These are phyloP conservation scores for Muscicapa adusta DNA, from an alignment of 2,113 vertebrate species.

Conservation along the genomic window DNA sequence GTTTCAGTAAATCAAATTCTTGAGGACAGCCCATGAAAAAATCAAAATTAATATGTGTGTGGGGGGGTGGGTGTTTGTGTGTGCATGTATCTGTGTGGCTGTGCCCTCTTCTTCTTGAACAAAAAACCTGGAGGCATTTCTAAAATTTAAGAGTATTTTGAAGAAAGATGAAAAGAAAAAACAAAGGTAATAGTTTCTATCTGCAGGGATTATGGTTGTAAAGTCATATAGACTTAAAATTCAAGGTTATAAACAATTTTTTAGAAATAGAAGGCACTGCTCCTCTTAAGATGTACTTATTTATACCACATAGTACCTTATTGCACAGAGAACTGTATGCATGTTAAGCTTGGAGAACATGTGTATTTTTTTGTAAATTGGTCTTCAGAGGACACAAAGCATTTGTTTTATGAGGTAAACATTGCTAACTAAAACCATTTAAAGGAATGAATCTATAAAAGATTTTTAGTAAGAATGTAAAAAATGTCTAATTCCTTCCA, in stretches of 20 bases:
- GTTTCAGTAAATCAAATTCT: background rate
- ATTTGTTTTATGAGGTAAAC: slow-evolving; percentile 59
- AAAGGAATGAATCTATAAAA: slow-evolving; percentile 14
- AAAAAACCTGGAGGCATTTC: background rate
- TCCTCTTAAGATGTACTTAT: slow-evolving; percentile 13
- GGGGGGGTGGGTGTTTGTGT: background rate
- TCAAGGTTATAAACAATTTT: slow-evolving; percentile 44
- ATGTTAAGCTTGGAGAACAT: background rate
- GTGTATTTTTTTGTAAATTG: background rate
- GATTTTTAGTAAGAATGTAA: slow-evolving; percentile 6
- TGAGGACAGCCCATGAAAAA: background rate
- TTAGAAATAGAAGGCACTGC: background rate
- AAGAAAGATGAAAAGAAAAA: slow-evolving; percentile 21
- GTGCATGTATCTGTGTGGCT: background rate
- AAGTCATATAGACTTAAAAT: slow-evolving; percentile 7
- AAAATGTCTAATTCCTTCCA: slow-evolving; percentile 26
- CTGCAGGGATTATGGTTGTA: background rate
- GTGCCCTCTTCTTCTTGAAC: background rate
- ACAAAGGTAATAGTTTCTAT: background rate
- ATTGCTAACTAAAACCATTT: slow-evolving; percentile 36
- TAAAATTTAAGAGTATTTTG: background rate
- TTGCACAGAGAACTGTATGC: background rate
- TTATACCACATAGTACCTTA: background rate
- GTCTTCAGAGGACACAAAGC: slow-evolving; percentile 24
- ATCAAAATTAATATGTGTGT: background rate